Base-by-base conservation (phyloP, 2,113 vertebrate species). In the Campylorhamphus procurvoides region DNA sequence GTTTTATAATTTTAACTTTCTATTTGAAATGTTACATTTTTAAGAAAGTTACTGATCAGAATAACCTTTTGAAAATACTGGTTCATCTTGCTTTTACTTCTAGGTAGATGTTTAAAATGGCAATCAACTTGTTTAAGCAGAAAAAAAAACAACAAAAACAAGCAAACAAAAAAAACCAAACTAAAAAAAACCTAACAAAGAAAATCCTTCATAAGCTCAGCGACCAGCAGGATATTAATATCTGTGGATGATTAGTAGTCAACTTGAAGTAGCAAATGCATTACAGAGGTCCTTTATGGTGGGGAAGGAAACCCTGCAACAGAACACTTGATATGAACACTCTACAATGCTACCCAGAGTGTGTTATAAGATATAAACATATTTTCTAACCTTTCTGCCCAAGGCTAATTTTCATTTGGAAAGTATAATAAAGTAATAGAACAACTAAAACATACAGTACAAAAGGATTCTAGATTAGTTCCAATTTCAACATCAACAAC, bases 361-460 rank as follows among this genome's bases (percentile, higher is more conserved):
- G 27, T 69, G 20, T 83, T 83, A 33, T 27, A 56, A 74, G 42
- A 73, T 89, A 90, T 56, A 91, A 95, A 79, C 71, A 79, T 94
- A 1, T 91, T 72, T 73, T 89, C 53, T 91, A 76, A 86, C 94
- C 64, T 95, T 95, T 93, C 50, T 84, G 58, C 64, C 72, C 24
- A 86, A 94, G 85, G 59, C 83, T 89, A 27, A 68, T 87, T 93
- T 95, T 95, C 2, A 3, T 87, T 94, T 88, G 40, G 46, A 91
- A 93, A 81, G 42, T 1, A 2, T 87, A 86, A 84, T 94, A 86
- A 93, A 90, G 40, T 94, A 76, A 46, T 31, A 86, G 75, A 89
- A 74, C 94, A 92, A 95, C 94, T 95, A 96, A 96, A 96, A 95
- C 27, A 87, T 95, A 71, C 55, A 94, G 49, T 89, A 89, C 31